Percentiles rank a stretch among this genome's conserved stretches.
phyloP scores from a whole-genome alignment of 1,140 invertebrate species.

The Carcinoscorpius rotundicauda region DNA sequence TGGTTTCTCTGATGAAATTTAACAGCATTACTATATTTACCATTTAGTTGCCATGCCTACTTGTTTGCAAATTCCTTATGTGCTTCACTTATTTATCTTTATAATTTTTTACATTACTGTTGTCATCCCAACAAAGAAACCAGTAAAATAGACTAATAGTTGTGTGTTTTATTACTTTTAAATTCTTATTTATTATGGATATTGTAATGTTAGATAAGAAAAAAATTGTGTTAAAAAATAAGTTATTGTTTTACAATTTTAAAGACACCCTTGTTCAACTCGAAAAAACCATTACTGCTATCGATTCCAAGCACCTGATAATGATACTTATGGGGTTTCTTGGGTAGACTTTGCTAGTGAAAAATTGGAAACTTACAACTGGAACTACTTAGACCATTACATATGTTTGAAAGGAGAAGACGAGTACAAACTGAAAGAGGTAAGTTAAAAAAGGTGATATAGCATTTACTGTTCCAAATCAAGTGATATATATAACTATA shows the following conservation, averaged over 20 bases:
- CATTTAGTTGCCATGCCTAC: too few relatives aligned
- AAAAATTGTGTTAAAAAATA: slow-evolving; percentile 9
- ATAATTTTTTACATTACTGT: too few relatives aligned
- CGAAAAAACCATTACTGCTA: slow-evolving; percentile 75
- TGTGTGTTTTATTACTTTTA: too few relatives aligned
- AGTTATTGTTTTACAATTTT: slow-evolving; percentile 9
- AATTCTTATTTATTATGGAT: neutral
- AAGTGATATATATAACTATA: too few relatives aligned
- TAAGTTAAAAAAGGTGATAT: slow-evolving; percentile 29
- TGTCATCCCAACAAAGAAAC: too few relatives aligned
- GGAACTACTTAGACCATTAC: slow-evolving; percentile 96
- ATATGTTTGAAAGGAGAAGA: slow-evolving; percentile 85
- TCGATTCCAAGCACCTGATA: slow-evolving; percentile 84
- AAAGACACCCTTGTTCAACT: slow-evolving; percentile 78
- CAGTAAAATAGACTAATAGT: too few relatives aligned
- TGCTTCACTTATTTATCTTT: too few relatives aligned
- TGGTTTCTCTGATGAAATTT: too few relatives aligned
- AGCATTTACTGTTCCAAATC: too few relatives aligned
- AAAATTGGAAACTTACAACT: slow-evolving; percentile 91
- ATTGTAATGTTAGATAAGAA: neutral
- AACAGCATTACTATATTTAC: too few relatives aligned
- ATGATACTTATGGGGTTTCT: slow-evolving; percentile 85
- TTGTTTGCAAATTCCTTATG: too few relatives aligned
- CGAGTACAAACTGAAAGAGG: slow-evolving; percentile 65
- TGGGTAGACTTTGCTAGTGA: slow-evolving; percentile 88